A percentile compares a stretch with the other conserved stretches of the same genome.
phyloP scores from a whole-genome alignment of 2,113 vertebrate species.

The Polypterus senegalus region DNA sequence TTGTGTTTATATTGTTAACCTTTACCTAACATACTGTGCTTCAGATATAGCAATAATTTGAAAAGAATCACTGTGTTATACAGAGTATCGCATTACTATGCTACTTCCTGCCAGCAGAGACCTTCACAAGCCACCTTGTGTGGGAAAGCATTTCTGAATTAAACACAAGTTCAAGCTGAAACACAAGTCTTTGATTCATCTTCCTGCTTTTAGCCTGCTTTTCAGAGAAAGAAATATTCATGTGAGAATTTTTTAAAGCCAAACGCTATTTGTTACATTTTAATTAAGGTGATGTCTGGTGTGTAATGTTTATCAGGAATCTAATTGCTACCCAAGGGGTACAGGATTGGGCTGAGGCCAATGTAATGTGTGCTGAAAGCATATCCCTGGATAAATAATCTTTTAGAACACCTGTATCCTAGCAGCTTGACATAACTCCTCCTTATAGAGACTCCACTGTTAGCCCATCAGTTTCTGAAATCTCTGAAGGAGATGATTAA shows the following conservation, averaged over 20 bases:
- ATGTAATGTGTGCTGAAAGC: neutral
- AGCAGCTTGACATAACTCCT: neutral
- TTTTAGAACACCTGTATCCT: conserved; percentile 1
- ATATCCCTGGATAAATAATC: conserved; percentile 5
- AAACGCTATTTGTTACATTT: conserved; percentile 3
- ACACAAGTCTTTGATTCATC: conserved; percentile 65
- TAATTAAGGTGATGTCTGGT: conserved; percentile 3
- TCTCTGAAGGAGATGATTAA: neutral
- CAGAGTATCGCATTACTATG: conserved; percentile 56
- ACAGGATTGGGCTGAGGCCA: neutral
- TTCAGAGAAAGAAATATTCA: conserved; percentile 11
- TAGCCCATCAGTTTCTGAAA: neutral
- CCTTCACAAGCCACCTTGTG: conserved; percentile 54
- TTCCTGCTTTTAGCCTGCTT: conserved; percentile 38
- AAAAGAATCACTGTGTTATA: conserved; percentile 60
- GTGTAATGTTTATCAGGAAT: conserved; percentile 3
- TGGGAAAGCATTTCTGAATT: conserved; percentile 45
- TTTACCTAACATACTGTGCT: conserved; percentile 51
- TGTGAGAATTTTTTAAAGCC: neutral
- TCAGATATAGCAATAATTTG: conserved; percentile 30
- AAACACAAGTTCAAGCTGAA: conserved; percentile 45
- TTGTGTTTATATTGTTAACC: conserved; percentile 39
- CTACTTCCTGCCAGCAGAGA: conserved; percentile 61
- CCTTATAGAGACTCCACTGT: neutral
- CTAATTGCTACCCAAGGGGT: conserved; percentile 7